Percentiles rank a stretch among this genome's conserved stretches.
Conservation (phyloP, 2,113 vertebrate genomes). For the Butorides virescens region DNA sequence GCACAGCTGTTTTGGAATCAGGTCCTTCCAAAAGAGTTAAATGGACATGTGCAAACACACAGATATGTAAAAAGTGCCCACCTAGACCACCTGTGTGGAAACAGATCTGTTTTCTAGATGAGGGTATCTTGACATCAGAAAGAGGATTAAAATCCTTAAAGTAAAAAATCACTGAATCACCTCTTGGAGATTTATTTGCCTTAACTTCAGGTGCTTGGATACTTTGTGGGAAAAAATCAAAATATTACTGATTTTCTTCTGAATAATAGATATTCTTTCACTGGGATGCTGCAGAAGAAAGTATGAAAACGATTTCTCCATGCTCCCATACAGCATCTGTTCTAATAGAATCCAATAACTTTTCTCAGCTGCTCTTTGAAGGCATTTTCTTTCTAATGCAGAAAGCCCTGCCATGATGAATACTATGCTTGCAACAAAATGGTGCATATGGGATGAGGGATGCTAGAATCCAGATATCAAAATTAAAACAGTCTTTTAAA, state of each 20-base stretch:
- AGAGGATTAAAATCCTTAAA: neutral
- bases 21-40: neutral
- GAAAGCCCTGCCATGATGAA: neutral
- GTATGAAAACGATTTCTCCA: neutral
- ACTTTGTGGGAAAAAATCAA: neutral
- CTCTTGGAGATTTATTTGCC: neutral
- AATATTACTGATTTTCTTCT: neutral
- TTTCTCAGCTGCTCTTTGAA: neutral
- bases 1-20: neutral
- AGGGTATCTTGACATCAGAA: neutral
- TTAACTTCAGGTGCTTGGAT: neutral
- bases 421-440: neutral
- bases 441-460: neutral
- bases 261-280: neutral
- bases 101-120: neutral
- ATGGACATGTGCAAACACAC: neutral
- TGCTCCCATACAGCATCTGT: neutral
- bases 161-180: neutral
- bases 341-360: neutral
- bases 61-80: neutral
- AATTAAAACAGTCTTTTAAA: neutral
- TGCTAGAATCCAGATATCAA: neutral
- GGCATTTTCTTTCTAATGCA: neutral
- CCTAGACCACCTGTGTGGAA: neutral
- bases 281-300: neutral